These are phyloP conservation scores for Alitta virens DNA, from an alignment of 2,888 invertebrate species.

Conservation along the genomic window DNA sequence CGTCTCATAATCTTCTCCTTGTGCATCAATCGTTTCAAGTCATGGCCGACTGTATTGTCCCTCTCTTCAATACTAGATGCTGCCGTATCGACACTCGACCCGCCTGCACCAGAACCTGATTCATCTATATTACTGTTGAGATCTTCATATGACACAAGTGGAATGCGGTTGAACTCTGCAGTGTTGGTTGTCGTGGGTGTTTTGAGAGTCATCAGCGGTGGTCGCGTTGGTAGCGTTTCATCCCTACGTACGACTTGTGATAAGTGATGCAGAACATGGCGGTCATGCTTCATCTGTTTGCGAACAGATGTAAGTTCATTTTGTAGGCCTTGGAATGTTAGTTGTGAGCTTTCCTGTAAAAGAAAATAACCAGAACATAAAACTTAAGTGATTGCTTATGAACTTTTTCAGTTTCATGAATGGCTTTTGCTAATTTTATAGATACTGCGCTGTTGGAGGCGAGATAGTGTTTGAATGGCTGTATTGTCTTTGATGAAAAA, in stretches of 20 bases:
- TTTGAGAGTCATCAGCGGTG: too few species aligned
- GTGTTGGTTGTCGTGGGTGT: too few species aligned
- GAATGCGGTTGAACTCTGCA: constrained; percentile 8
- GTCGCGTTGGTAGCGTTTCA: too few species aligned
- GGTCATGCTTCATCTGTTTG: constrained; percentile 6
- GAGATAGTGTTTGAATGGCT: too few species aligned
- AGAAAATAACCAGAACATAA: too few species aligned
- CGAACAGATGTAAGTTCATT: background rate
- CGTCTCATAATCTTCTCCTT: constrained; percentile 29
- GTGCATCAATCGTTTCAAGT: constrained; percentile 3
- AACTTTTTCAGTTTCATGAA: too few species aligned
- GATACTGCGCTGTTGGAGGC: too few species aligned
- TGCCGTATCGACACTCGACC: background rate
- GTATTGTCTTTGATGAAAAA: too few species aligned
- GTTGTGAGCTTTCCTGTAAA: background rate
- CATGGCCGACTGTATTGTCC: constrained; percentile 11
- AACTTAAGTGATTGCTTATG: too few species aligned
- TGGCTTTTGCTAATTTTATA: too few species aligned
- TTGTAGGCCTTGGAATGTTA: background rate
- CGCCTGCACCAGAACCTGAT: background rate
- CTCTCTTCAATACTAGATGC: constrained; percentile 16
- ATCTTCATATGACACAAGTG: background rate
- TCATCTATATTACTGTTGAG: background rate
- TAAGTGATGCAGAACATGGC: background rate
- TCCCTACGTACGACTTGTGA: background rate